A percentile compares a stretch with the other conserved stretches of the same genome.
Evolutionary conservation across 2,888 invertebrate species (phyloP).

Genomic region (Tipula vernalis): DNA sequence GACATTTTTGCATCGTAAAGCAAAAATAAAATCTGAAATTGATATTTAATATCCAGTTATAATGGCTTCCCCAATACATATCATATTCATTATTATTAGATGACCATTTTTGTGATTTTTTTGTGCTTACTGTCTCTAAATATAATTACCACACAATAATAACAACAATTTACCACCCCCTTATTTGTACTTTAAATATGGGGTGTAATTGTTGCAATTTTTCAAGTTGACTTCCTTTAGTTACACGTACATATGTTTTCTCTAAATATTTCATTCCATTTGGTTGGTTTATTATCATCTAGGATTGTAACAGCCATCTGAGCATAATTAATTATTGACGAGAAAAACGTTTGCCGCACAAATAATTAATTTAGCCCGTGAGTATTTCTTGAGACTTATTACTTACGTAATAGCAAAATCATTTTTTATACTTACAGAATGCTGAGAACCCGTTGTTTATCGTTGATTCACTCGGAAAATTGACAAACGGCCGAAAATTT

Average conservation of each 20-base stretch:
- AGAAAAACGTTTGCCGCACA: too few relatives aligned
- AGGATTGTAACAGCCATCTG: too few relatives aligned
- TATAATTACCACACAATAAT: background rate
- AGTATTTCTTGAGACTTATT: too few relatives aligned
- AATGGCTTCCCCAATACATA: background rate
- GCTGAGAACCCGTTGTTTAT: conserved; percentile 33
- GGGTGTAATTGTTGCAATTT: background rate
- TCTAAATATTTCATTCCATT: too few relatives aligned
- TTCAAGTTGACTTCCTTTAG: background rate
- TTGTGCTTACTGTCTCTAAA: background rate
- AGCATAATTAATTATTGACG: too few relatives aligned
- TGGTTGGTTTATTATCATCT: too few relatives aligned
- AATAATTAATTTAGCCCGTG: too few relatives aligned
- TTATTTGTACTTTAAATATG: background rate
- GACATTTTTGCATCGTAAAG: background rate
- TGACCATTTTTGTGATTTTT: background rate
- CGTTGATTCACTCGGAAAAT: conserved; percentile 27
- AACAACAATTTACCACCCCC: background rate
- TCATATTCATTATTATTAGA: background rate
- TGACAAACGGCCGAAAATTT: conserved; percentile 18
- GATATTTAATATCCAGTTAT: conserved; percentile 5
- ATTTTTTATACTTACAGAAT: conserved; percentile 28
- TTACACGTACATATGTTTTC: background rate
- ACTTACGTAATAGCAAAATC: background rate
- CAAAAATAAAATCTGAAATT: background rate